A percentile compares a stretch with the other conserved stretches of the same genome.
phyloP scores from a whole-genome alignment of 2,888 invertebrate genomes.

The Cantharis nigra region DNA sequence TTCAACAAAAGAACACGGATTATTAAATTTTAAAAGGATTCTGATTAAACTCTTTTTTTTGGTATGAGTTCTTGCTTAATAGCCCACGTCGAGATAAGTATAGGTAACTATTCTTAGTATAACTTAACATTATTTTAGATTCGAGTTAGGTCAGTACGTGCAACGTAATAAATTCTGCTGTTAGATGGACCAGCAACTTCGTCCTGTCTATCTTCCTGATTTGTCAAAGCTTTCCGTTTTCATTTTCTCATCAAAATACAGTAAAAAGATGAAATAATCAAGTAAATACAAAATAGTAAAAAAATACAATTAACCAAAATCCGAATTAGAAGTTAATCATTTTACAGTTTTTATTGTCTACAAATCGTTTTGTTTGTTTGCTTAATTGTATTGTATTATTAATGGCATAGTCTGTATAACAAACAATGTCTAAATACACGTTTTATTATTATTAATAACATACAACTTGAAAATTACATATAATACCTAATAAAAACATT shows the following conservation, averaged over 20 bases:
- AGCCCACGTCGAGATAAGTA: background rate
- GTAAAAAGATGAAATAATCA: too few relatives aligned
- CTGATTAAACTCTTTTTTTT: background rate
- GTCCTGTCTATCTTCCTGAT: too few relatives aligned
- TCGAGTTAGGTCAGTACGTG: too few relatives aligned
- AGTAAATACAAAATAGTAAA: background rate
- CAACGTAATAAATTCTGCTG: too few relatives aligned
- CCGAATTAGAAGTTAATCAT: background rate
- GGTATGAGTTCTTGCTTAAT: background rate
- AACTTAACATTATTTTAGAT: background rate
- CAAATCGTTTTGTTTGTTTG: background rate
- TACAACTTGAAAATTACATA: background rate
- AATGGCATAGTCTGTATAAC: background rate
- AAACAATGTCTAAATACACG: background rate
- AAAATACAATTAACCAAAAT: background rate
- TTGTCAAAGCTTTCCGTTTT: too few relatives aligned
- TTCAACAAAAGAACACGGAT: background rate
- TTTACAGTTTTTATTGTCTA: background rate
- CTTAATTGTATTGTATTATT: background rate
- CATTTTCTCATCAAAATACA: too few relatives aligned
- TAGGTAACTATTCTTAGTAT: background rate
- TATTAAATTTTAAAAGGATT: background rate
- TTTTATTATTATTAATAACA: background rate
- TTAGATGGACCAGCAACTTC: too few relatives aligned
- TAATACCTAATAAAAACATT: background rate